phyloP scores from a whole-genome alignment of 2,888 invertebrate genomes.

The Lumbricus terrestris region DNA sequence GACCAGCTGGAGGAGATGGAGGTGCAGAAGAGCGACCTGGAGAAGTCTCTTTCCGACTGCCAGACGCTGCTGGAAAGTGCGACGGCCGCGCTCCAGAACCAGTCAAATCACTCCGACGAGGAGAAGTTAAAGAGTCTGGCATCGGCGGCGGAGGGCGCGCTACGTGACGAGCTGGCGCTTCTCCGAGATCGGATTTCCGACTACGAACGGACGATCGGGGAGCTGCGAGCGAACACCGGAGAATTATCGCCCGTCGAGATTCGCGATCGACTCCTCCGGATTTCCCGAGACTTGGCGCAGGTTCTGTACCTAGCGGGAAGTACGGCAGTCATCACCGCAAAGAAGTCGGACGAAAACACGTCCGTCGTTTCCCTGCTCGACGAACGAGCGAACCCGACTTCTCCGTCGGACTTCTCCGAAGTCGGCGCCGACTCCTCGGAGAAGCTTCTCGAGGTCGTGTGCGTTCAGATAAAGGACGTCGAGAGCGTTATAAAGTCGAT shows the following conservation, averaged over 20 bases:
- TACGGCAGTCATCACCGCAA: neutral
- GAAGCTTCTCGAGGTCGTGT: slow-evolving; percentile 83
- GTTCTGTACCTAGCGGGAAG: neutral
- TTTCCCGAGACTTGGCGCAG: neutral
- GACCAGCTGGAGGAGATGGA: slow-evolving; percentile 75
- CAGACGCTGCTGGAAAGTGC: slow-evolving; percentile 50
- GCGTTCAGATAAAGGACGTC: slow-evolving; percentile 87
- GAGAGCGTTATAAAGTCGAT: slow-evolving; percentile 81
- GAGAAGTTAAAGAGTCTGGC: neutral
- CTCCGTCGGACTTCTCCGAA: neutral
- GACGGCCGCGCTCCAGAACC: slow-evolving; percentile 45
- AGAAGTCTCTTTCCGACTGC: slow-evolving; percentile 51
- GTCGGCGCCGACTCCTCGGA: slow-evolving; percentile 64
- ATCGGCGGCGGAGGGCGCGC: neutral
- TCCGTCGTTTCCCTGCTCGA: neutral
- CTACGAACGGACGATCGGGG: neutral
- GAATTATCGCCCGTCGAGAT: neutral
- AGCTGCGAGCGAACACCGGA: neutral
- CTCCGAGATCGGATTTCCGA: neutral
- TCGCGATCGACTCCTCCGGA: neutral
- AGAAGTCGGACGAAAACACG: neutral
- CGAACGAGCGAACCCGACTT: neutral
- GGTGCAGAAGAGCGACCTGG: slow-evolving; percentile 50
- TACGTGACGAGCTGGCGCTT: neutral
- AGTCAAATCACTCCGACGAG: neutral